These are phyloP conservation scores for Plectrocnemia conspersa DNA, from an alignment of 1,140 invertebrate genomes.

Conservation along the genomic window DNA sequence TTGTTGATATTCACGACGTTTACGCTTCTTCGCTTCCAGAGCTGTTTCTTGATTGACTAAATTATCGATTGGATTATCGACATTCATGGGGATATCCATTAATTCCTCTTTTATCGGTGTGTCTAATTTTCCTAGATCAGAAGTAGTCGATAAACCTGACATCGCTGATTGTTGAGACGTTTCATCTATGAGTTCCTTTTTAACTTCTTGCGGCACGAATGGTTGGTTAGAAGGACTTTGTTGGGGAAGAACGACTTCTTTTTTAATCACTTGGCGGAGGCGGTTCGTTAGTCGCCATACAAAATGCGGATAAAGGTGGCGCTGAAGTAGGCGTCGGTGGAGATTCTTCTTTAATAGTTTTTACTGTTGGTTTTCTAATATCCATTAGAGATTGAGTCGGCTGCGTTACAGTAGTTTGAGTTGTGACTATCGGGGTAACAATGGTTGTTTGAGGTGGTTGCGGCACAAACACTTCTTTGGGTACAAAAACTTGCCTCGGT, in stretches of 20 bases:
- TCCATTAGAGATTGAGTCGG: constrained; percentile 51
- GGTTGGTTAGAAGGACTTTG: constrained; percentile 50
- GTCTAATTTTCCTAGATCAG: constrained; percentile 55
- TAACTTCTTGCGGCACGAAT: constrained; percentile 53
- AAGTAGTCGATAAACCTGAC: constrained; percentile 52
- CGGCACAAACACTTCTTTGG: constrained; percentile 54
- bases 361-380: constrained; percentile 45
- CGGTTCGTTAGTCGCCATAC: constrained; percentile 26
- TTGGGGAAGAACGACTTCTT: constrained; percentile 50
- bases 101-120: constrained; percentile 55
- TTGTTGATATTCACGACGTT: constrained; percentile 77
- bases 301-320: constrained; percentile 33
- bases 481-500: constrained; percentile 44
- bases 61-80: constrained; percentile 40
- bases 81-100: constrained; percentile 39
- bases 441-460: constrained; percentile 38
- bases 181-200: constrained; percentile 58
- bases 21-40: constrained; percentile 69
- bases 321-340: constrained; percentile 37
- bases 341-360: constrained; percentile 33
- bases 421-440: constrained; percentile 36
- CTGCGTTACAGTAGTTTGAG: constrained; percentile 39
- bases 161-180: constrained; percentile 55
- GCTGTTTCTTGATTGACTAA: constrained; percentile 43
- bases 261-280: constrained; percentile 44